Conservation (phyloP, 2,113 vertebrate species). For the Petrocephalus zakoni region DNA sequence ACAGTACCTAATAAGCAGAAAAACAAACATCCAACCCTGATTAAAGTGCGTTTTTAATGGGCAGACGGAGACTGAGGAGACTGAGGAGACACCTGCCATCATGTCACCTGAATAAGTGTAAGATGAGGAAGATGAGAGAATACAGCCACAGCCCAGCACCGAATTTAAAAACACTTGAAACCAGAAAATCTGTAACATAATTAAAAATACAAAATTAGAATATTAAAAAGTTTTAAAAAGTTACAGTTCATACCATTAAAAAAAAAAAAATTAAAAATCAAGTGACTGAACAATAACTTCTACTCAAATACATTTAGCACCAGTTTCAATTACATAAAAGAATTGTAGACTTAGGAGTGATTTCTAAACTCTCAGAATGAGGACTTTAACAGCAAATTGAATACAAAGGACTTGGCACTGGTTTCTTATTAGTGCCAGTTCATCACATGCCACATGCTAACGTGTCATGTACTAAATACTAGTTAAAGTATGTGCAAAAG, state of each 20-base stretch:
- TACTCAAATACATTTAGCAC: background rate
- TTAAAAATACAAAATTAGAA: background rate
- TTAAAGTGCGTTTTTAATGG: background rate
- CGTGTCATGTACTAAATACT: background rate
- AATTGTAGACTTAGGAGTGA: background rate
- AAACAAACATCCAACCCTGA: background rate
- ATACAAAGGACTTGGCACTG: background rate
- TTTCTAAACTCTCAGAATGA: background rate
- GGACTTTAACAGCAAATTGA: background rate
- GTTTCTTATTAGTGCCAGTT: background rate
- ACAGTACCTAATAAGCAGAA: background rate
- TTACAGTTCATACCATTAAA: background rate
- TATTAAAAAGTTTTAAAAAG: background rate
- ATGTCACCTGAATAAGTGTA: background rate
- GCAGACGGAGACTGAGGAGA: background rate
- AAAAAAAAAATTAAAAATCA: too few relatives aligned
- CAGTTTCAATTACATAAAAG: background rate
- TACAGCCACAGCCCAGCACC: background rate
- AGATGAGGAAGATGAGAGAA: background rate
- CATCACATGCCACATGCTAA: background rate
- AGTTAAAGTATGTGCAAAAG: background rate
- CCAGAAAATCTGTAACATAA: background rate
- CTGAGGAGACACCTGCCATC: background rate
- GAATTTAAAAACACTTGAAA: background rate
- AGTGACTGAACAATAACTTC: background rate